Evolutionary conservation across 2,113 vertebrate species (phyloP), one percentile per base, ranked within the genome.

Genomic region (Formicarius rufipectus): DNA sequence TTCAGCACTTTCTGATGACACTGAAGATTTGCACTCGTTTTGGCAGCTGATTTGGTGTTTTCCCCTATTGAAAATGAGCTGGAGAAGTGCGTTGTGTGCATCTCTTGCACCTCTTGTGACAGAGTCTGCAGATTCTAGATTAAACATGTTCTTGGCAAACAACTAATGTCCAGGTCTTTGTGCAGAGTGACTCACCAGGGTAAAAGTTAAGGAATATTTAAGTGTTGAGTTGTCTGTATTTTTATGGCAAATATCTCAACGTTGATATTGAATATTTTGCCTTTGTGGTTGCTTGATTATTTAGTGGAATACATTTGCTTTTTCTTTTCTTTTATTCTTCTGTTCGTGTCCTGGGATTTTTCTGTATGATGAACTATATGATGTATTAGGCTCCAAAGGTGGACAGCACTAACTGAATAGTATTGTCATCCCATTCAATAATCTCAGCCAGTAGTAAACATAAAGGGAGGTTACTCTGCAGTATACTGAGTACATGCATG

Each of bases 31-130:
- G 37, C 63, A 62, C 66, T 79, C 11, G 0, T 60, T 94, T 90
- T 90, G 76, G 93, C 95, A 93, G 59, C 53, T 52, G 67, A 68
- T 92, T 68, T 69, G 91, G 71, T 88, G 88, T 42, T 96, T 84
- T 91, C 80, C 86, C 35, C 72, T 66, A 7, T 19, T 84, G 81
- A 85, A 88, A 84, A 88, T 47, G 80, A 93, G 79, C 84, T 85
- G 84, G 71, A n/a, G 52, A 72, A 69, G 24, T 64, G 84, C 79
- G 31, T 4, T 58, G 37, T 87, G 33, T 90, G 67, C 45, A 74
- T 28, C 68, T 66, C 68, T 71, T 88, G 72, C 83, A 75, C 64
- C 52, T 86, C 84, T 75, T 64, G 52, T 80, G 72, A 56, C 87
- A 96, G 53, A 60, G 23, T 16, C 79, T 94, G 75, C 90, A 74